Evolutionary conservation across 2,113 vertebrate genomes (phyloP), one percentile per base, ranked within the genome.

Genomic region (Periophthalmus modestus): DNA sequence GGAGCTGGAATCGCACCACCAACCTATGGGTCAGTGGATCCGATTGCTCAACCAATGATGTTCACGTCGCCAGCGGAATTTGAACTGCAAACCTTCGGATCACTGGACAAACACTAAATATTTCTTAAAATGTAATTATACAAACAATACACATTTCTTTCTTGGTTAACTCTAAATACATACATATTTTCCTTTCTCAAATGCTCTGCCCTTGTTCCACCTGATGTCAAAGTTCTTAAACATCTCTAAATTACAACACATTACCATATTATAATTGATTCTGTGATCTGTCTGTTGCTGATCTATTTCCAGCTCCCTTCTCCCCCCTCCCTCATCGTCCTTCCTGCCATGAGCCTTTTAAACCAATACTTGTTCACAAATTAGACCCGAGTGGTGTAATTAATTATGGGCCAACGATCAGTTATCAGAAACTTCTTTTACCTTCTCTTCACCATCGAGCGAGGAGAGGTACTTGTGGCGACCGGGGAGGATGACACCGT

Each of bases 341-440:
- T 66, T 71, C 75, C 59, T 66, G 75, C 68, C 66, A 72, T 83
- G 68, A 74, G 18, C 57, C 59, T 74, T 83, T 80, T 77, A 66
- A 79, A 66, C 67, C 82, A 58, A 86, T 86, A 80, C 68, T 71
- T 83, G 78, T 73, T 83, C 66, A 80, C 78, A 91, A 88, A 92
- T 91, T 81, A 87, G 68, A 76, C 72, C 77, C 19, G 43, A 81
- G 75, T 73, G 70, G 75, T 82, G 79, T 75, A 73, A 89, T 92
- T 93, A 92, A 92, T 93, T 91, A 83, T 80, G 58, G 72, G 72
- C 68, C 57, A 73, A 15, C 77, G 89, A 90, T 91, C 87, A 91
- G 89, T 91, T 85, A 83, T 85, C 82, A 74, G 86, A 89, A 80
- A 84, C 85, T 92, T 92, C 88, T 93, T 92, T 93, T 87, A 89